phyloP scores from a whole-genome alignment of 92 coral and sea anemone species.

The Plumapathes pennacea region DNA sequence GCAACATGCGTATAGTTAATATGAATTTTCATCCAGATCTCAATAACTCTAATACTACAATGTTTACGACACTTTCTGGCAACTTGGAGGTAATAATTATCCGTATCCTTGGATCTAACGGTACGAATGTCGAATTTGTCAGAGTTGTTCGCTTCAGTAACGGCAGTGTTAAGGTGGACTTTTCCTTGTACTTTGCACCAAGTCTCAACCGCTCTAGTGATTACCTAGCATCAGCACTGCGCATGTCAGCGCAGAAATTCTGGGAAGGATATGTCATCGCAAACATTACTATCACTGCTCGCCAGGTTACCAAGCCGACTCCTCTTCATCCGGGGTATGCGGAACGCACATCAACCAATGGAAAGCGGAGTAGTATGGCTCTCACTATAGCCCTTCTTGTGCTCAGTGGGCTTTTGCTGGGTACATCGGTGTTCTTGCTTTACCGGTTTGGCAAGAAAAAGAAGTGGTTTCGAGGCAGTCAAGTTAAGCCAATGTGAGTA shows the following conservation, averaged over 20 bases:
- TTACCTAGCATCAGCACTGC: conserved; percentile 6
- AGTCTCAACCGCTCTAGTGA: conserved; percentile 2
- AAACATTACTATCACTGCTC: conserved; percentile 36
- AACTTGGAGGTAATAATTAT: conserved; percentile 15
- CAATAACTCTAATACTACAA: conserved; percentile 29
- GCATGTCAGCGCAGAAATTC: conserved; percentile 12
- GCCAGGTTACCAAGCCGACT: no score
- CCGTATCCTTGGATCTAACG: conserved; percentile 5
- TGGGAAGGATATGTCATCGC: conserved; percentile 41
- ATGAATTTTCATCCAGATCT: conserved; percentile 31
- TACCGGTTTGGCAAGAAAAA: no score
- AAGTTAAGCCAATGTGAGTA: no score
- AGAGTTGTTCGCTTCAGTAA: conserved; percentile 30
- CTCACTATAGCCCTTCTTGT: no score
- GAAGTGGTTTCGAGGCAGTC: no score
- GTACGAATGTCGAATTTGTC: conserved; percentile 4
- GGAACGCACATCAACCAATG: no score
- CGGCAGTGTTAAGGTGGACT: conserved; percentile 43
- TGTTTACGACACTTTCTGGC: conserved; percentile 25
- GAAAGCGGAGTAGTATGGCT: no score
- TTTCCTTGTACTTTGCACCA: conserved; percentile 8
- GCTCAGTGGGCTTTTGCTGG: no score
- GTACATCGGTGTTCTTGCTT: no score
- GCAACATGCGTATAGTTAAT: conserved; percentile 37
- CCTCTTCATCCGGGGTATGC: no score